Evolutionary conservation across 2,797 vertebrate genomes (phyloP).

Genomic region (Clarias fuscus): DNA sequence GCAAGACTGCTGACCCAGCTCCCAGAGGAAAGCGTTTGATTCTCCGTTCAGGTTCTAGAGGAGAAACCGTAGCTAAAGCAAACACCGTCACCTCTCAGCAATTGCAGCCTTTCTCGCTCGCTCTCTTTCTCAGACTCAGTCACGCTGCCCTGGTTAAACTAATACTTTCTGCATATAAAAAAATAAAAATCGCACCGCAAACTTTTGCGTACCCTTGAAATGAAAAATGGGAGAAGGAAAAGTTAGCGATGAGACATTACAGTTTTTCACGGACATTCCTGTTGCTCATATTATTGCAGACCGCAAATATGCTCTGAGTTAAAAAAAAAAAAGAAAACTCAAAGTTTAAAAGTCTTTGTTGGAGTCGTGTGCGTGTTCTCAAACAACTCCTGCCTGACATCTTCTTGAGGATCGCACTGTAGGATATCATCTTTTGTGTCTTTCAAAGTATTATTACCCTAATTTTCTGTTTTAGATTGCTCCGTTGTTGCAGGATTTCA

Average conservation of each 20-base stretch:
- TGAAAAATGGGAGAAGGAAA: not conserved
- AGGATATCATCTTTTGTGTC: not conserved
- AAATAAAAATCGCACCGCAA: constrained; percentile 4
- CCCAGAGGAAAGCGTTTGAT: constrained; percentile 71
- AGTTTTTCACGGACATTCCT: constrained; percentile 17
- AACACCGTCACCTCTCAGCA: constrained; percentile 61
- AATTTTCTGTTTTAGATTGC: not conserved
- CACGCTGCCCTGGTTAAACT: constrained; percentile 29
- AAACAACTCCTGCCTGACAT: not conserved
- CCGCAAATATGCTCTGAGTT: constrained; percentile 4
- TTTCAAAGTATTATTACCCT: not conserved
- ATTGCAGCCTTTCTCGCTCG: not conserved
- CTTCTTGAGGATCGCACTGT: not conserved
- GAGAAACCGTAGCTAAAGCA: constrained; percentile 78
- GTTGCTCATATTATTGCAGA: not conserved
- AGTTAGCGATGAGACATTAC: not conserved
- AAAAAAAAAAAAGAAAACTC: not conserved
- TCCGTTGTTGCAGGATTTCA: not conserved
- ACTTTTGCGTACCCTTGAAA: not conserved
- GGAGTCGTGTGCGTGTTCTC: not conserved
- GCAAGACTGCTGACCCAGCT: constrained; percentile 72
- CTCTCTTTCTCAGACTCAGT: not conserved
- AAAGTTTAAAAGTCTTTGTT: not conserved
- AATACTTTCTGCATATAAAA: constrained; percentile 2
- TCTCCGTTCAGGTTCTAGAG: constrained; percentile 59